Evolutionary conservation across 2,888 invertebrate species (phyloP), one percentile per base, ranked within the genome.

Genomic region (Amiota minor): DNA sequence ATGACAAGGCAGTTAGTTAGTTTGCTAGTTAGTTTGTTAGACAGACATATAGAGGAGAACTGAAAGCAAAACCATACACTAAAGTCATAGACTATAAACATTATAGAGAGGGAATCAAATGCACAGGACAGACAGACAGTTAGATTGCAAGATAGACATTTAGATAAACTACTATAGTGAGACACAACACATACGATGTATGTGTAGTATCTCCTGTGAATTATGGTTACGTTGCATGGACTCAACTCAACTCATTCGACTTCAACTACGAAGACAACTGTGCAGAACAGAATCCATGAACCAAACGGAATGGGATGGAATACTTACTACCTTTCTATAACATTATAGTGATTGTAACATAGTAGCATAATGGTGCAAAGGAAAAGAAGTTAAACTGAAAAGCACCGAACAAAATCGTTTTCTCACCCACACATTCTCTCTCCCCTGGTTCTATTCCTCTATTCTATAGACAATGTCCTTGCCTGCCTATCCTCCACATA

Each of bases 161-260:
- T 14, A 23, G 67, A 50, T 16, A 53, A 23, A 53, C n/a, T 11
- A n/a, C 11, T 68, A 68, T 53, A 20, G 50, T 68, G 67, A 80
- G 78, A 78, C 84, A 79, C 35, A 35, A 35, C 35, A 35, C 35
- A 35, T 35, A 35, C 35, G 35, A 35, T 35, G 35, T 79, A 84
- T 81, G 83, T 84, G 85, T 84, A 84, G 85, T 86, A 86, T 84
- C 86, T 84, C 86, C 76, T 76, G 86, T 84, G 84, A 84, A 86
- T 86, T 84, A 84, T 86, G 83, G 86, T 77, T 76, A 77, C 80
- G 81, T 83, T 82, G 83, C 80, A 85, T 81, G 80, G 35, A 35
- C 23, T n/a, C n/a, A 3, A 23, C 6, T 35, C 35, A 35, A 35
- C 35, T 35, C 35, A 3, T 35, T 35, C 35, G 35, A 35, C 35